Conservation (phyloP, 2,888 invertebrate genomes). For the Cryptus armator region DNA sequence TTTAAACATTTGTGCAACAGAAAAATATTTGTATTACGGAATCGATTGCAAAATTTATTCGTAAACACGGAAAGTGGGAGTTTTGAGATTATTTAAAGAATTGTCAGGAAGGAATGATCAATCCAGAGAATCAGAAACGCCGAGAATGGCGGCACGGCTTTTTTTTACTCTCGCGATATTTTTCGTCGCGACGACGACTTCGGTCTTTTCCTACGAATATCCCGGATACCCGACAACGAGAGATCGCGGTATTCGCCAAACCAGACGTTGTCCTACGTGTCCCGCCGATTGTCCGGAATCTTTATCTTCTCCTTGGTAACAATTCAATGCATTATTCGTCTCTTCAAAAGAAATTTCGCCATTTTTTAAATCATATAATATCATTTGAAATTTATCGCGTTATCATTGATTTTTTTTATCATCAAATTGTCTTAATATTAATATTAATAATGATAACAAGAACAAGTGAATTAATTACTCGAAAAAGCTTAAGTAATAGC, state of each 20-base stretch:
- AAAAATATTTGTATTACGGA: conserved; percentile 5
- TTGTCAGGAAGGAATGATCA: conserved; percentile 24
- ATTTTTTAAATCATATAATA: not conserved
- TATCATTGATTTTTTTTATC: too few relatives aligned
- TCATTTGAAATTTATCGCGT: too few relatives aligned
- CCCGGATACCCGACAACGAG: not conserved
- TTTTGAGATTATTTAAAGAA: conserved; percentile 58
- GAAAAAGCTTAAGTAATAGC: too few relatives aligned
- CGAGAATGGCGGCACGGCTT: conserved; percentile 47
- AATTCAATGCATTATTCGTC: not conserved
- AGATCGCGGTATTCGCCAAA: not conserved
- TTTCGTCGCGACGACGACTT: not conserved
- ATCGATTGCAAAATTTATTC: conserved; percentile 47
- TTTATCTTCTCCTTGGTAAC: conserved; percentile 72
- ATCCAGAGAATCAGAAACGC: conserved; percentile 26
- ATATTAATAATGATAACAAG: not conserved
- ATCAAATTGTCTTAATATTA: too few relatives aligned
- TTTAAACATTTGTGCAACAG: not conserved
- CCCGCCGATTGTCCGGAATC: conserved; percentile 68
- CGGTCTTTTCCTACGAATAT: not conserved
- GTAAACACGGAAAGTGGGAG: conserved; percentile 24
- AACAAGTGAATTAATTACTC: not conserved
- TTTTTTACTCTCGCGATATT: conserved; percentile 28
- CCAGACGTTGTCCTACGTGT: conserved; percentile 70
- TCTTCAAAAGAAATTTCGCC: not conserved